A percentile compares a stretch with the other conserved stretches of the same genome.
phyloP scores from a whole-genome alignment of 1,140 invertebrate genomes.

The Zophobas atratus region DNA sequence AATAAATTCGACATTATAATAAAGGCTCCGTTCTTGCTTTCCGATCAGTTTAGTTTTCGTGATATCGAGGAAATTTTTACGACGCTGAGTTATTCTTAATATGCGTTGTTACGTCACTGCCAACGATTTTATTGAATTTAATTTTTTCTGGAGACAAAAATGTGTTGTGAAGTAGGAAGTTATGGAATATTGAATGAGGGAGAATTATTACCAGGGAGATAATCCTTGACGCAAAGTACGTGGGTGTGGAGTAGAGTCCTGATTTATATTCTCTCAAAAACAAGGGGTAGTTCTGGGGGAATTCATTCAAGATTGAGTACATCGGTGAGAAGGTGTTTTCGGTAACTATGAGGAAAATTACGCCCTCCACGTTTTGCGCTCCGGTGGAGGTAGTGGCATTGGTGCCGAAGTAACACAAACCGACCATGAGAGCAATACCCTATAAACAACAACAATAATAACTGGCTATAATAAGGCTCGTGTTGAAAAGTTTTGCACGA shows the following conservation, averaged over 20 bases:
- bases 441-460: slow-evolving; percentile 62
- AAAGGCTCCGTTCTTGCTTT: not conserved
- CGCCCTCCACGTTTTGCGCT: slow-evolving; percentile 87
- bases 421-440: slow-evolving; percentile 82
- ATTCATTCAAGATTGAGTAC: slow-evolving; percentile 85
- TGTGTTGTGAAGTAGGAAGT: not conserved
- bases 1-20: slow-evolving; percentile 25
- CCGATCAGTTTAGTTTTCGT: slow-evolving; percentile 12
- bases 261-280: slow-evolving; percentile 84
- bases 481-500: too few species aligned
- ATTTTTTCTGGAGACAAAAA: not conserved
- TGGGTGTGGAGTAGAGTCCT: slow-evolving; percentile 80
- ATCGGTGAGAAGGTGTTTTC: slow-evolving; percentile 91
- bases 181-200: not conserved
- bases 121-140: not conserved
- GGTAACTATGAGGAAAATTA: slow-evolving; percentile 86
- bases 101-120: too few species aligned
- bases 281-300: slow-evolving; percentile 84
- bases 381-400: slow-evolving; percentile 79
- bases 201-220: slow-evolving; percentile 78
- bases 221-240: slow-evolving; percentile 84
- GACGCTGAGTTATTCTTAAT: too few species aligned
- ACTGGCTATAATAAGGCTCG: too few species aligned
- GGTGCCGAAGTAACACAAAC: slow-evolving; percentile 84
- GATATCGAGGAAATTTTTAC: slow-evolving; percentile 6